Base-by-base conservation (phyloP, 1,140 invertebrate genomes). In the Orussus abietinus region DNA sequence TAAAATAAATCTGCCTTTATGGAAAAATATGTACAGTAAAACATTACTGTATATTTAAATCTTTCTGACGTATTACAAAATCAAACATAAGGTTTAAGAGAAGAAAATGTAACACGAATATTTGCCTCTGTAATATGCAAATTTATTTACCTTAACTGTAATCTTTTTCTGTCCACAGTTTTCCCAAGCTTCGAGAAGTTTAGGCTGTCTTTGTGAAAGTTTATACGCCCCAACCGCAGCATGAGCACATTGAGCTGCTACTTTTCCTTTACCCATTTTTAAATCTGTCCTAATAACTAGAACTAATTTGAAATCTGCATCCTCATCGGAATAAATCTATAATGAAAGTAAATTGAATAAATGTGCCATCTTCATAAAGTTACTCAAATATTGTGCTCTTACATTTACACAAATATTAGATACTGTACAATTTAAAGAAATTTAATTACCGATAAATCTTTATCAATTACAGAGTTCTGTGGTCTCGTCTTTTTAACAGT, bases 201-300 rank as follows among this genome's bases (percentile, higher is more conserved):
- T 72, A 4, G 83, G 82, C 48, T 82, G 75, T 38, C 74, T 77
- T 38, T 65, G 74, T 6, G 78, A 70, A 11, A 82, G 76, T 50
- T 84, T 83, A 58, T 88, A 92, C 2, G 85, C 89, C 30, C 80
- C 81, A 14, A 88, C 83, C 5, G 92, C 86, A 34, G 90, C 93
- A 76, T 96, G 93, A 28, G 85, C 81, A 76, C 92, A 95, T 68
- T 95, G 93, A 3, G 92, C 89, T 19, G 88, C 92, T 30, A 91
- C 82, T 78, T 96, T 96, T 10, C 93, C 93, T 78, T 92, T 95
- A 12, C 86, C 83, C 92, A 97, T 96, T 66, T 89, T 88, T 0
- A 97, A 73, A 64, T 97, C 92, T 60, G 81, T 90, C 59, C 92
- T 76, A 2, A 95, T 86, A 14, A 94, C 84, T 31, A 97, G 64